These are phyloP conservation scores for Lepidochrysops patricia DNA, from an alignment of 2,888 invertebrate genomes.

Conservation along the genomic window DNA sequence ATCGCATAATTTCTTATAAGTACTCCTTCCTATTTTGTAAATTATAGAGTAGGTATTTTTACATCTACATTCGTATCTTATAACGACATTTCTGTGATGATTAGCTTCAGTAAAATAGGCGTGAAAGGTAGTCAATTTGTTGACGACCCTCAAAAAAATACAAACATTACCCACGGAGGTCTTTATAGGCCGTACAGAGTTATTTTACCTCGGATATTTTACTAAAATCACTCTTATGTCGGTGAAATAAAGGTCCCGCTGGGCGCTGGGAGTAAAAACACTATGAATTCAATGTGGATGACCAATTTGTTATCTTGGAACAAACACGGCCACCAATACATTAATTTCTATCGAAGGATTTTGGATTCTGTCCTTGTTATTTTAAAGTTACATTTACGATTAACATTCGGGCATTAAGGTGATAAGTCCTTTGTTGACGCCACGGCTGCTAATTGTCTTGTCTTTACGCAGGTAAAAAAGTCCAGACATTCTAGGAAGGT, in stretches of 20 bases:
- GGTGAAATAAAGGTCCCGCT: too few relatives aligned
- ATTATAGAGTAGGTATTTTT: neutral
- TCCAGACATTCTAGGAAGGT: neutral
- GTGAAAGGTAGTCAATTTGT: slow-evolving; percentile 1
- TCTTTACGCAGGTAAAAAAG: slow-evolving; percentile 45
- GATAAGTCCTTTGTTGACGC: slow-evolving; percentile 72
- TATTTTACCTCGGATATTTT: too few relatives aligned
- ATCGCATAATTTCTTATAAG: too few relatives aligned
- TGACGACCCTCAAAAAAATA: slow-evolving; percentile 16
- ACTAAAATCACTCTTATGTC: too few relatives aligned
- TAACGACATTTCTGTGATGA: neutral
- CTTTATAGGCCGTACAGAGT: too few relatives aligned
- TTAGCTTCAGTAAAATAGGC: neutral
- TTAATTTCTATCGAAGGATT: slow-evolving; percentile 26
- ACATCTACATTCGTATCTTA: neutral
- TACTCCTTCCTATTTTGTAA: neutral
- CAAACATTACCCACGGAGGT: slow-evolving; percentile 34
- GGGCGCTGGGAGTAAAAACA: too few relatives aligned
- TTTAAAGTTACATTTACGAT: slow-evolving; percentile 28
- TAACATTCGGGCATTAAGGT: slow-evolving; percentile 40
- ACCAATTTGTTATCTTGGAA: slow-evolving; percentile 65
- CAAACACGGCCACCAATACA: slow-evolving; percentile 63
- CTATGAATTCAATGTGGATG: too few relatives aligned
- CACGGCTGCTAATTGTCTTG: slow-evolving; percentile 67
- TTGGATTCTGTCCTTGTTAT: slow-evolving; percentile 28